Evolutionary conservation across 2,797 vertebrate genomes (phyloP).

Genomic region (Nasua narica): DNA sequence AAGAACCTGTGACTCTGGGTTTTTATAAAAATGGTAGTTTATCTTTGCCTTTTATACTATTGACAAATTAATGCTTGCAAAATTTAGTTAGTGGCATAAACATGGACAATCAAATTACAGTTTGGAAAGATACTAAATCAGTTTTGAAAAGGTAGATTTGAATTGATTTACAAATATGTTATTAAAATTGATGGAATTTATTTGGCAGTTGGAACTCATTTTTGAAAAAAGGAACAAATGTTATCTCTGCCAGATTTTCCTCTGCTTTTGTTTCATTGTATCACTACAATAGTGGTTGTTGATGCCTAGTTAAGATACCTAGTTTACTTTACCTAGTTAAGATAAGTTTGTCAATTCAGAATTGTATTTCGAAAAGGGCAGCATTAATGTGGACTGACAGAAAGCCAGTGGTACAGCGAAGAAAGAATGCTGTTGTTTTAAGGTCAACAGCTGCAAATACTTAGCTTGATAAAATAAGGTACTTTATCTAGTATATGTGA

Average conservation of each 20-base stretch:
- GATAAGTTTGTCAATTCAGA: constrained; percentile 26
- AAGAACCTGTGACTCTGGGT: neutral
- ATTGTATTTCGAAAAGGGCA: neutral
- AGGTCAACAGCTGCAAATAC: neutral
- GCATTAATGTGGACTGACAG: neutral
- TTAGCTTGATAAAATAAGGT: constrained; percentile 13
- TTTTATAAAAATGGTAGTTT: constrained; percentile 16
- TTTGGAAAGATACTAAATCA: neutral
- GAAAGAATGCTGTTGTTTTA: neutral
- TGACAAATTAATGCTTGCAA: constrained; percentile 19
- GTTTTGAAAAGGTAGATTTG: neutral
- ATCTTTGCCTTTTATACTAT: constrained; percentile 16
- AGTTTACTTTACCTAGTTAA: constrained; percentile 26
- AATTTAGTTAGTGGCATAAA: neutral
- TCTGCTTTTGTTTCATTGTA: constrained; percentile 29
- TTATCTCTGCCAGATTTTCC: neutral
- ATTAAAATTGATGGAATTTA: neutral
- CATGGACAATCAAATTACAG: neutral
- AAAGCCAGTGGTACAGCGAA: neutral
- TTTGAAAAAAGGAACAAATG: constrained; percentile 30
- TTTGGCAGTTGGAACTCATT: constrained; percentile 43
- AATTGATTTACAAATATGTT: constrained; percentile 19
- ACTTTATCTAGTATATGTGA: neutral
- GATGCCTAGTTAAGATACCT: constrained; percentile 18
- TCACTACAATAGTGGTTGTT: neutral